These are phyloP conservation scores for Trypoxylus dichotomus DNA, from an alignment of 1,140 invertebrate genomes.

Conservation along the genomic window DNA sequence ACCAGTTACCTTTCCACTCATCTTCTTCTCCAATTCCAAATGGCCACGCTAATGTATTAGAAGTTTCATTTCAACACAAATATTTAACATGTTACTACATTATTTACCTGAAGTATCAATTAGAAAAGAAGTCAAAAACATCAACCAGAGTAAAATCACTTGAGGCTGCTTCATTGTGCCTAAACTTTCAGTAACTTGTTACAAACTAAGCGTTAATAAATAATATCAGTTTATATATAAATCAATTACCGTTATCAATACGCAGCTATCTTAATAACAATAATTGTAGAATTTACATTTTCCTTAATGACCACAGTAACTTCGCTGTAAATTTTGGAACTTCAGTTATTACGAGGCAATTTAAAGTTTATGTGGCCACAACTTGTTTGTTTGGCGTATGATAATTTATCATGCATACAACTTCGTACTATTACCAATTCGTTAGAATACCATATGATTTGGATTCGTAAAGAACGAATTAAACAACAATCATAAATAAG, in stretches of 20 bases:
- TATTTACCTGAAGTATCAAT: not conserved
- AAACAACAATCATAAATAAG: no score
- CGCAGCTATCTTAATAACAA: not conserved
- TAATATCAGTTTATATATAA: not conserved
- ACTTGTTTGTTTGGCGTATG: not conserved
- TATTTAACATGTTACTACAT: not conserved
- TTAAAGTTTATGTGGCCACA: not conserved
- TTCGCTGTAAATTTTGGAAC: not conserved
- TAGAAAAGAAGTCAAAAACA: not conserved
- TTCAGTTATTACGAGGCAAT: not conserved
- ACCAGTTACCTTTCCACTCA: constrained; percentile 55
- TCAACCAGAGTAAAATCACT: not conserved
- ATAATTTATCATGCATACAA: no score
- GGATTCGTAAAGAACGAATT: no score
- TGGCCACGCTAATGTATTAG: not conserved
- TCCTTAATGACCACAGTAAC: not conserved
- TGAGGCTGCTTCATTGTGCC: not conserved
- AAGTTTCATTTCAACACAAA: not conserved
- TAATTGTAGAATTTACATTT: not conserved
- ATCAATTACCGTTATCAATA: not conserved
- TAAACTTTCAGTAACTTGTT: not conserved
- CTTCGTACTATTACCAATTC: no score
- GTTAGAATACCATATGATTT: no score
- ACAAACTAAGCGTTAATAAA: not conserved
- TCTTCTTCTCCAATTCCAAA: constrained; percentile 33